Evolutionary conservation across 2,888 invertebrate species (phyloP).

Genomic region (Pocota personata): DNA sequence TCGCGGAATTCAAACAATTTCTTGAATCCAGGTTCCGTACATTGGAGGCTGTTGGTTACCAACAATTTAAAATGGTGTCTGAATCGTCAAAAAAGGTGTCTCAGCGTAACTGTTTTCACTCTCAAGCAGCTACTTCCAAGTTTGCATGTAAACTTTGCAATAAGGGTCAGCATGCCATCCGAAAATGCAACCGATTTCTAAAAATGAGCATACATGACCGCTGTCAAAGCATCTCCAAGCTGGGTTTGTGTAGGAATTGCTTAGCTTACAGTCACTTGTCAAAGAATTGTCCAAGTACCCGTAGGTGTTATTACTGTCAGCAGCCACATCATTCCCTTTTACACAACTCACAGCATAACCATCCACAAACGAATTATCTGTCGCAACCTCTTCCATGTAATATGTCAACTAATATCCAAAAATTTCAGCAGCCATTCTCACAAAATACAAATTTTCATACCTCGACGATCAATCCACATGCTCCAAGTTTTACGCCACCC

Average conservation of each 20-base stretch:
- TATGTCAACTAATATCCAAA: no score
- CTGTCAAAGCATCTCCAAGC: not conserved
- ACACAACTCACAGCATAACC: not conserved
- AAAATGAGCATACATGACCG: conserved; percentile 23
- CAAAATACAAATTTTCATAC: no score
- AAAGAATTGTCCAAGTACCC: not conserved
- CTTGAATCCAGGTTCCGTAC: conserved; percentile 15
- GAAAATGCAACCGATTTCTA: not conserved
- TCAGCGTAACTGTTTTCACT: conserved; percentile 17
- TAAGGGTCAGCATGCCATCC: not conserved
- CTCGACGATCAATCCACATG: not conserved
- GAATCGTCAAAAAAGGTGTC: not conserved
- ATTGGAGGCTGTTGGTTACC: not conserved
- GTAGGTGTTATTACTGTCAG: not conserved
- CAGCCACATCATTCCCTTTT: not conserved
- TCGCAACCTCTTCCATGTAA: not conserved
- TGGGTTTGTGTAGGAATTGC: not conserved
- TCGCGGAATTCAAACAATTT: not conserved
- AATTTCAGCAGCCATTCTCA: no score
- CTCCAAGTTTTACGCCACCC: not conserved
- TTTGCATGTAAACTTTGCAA: conserved; percentile 23
- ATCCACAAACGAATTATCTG: not conserved
- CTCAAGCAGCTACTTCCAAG: not conserved
- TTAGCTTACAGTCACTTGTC: not conserved
- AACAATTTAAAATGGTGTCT: no score